Evolutionary conservation across 1,140 invertebrate species (phyloP).

Genomic region (Brachionus asplanchnoidis): DNA sequence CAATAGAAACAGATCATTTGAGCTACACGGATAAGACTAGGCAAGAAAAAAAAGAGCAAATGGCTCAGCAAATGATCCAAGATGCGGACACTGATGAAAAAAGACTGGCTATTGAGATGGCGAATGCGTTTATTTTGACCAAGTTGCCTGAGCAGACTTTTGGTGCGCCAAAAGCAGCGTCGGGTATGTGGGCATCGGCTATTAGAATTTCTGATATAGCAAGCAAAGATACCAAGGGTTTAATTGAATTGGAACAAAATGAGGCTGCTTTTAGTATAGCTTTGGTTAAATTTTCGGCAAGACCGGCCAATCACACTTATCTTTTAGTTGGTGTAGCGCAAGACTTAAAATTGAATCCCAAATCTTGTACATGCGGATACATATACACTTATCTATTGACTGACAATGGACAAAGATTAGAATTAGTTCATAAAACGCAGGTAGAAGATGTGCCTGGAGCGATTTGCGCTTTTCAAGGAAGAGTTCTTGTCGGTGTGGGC

Average conservation of each 20-base stretch:
- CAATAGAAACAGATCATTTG: conserved; percentile 94
- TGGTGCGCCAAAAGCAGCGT: conserved; percentile 89
- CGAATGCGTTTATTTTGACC: conserved; percentile 88
- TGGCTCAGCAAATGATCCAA: conserved; percentile 71
- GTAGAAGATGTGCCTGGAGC: conserved; percentile 78
- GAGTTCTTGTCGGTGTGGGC: conserved; percentile 84
- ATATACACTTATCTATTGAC: conserved; percentile 74
- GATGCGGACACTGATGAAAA: conserved; percentile 91
- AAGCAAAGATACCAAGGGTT: conserved; percentile 72
- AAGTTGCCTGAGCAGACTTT: conserved; percentile 85
- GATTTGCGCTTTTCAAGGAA: conserved; percentile 83
- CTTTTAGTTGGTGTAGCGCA: conserved; percentile 81
- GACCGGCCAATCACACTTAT: conserved; percentile 68
- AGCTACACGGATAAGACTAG: conserved; percentile 96
- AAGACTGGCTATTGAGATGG: conserved; percentile 90
- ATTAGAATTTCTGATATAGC: conserved; percentile 85
- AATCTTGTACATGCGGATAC: conserved; percentile 71
- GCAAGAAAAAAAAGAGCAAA: conserved; percentile 73
- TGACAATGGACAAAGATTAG: conserved; percentile 69
- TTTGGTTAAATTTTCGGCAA: conserved; percentile 67
- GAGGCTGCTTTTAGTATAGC: conserved; percentile 78
- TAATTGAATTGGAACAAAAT: conserved; percentile 84
- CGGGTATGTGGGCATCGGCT: conserved; percentile 92
- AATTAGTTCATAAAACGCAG: conserved; percentile 86
- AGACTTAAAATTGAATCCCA: conserved; percentile 80